Evolutionary conservation across 2,113 vertebrate species (phyloP).

Genomic region (Prunella fulvescens): DNA sequence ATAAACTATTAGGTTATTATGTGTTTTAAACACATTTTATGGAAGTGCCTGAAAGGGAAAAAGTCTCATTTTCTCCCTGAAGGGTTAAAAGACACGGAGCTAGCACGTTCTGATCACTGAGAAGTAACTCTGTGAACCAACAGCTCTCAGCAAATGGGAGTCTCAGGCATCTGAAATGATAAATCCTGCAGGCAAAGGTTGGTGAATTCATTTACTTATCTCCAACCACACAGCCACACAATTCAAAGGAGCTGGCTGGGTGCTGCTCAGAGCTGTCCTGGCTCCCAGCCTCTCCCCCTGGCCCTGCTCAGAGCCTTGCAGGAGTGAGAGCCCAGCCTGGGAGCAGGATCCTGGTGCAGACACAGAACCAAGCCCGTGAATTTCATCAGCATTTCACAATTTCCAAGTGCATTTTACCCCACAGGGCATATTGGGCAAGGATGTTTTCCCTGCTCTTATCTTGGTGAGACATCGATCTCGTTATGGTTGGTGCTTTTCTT

Average conservation of each 20-base stretch:
- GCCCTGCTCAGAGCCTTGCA: neutral
- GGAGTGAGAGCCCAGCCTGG: neutral
- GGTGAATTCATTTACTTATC: constrained; percentile 51
- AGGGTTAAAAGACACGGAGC: neutral
- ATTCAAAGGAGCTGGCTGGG: neutral
- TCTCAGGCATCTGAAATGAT: neutral
- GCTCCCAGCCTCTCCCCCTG: neutral
- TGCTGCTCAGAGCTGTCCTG: neutral
- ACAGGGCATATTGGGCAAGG: neutral
- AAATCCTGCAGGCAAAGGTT: constrained; percentile 36
- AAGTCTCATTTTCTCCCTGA: neutral
- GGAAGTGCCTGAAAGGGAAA: neutral
- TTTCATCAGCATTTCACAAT: neutral
- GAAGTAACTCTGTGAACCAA: neutral
- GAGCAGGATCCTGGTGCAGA: fast-evolving
- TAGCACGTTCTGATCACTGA: neutral
- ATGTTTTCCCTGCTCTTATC: neutral
- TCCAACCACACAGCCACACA: neutral
- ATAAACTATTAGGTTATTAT: neutral
- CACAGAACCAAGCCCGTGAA: neutral
- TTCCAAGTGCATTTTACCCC: neutral
- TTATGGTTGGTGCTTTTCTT: neutral
- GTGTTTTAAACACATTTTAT: neutral
- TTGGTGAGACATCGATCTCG: neutral
- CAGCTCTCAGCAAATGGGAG: neutral